Percentiles rank a stretch among this genome's conserved stretches.
phyloP scores from a whole-genome alignment of 2,797 vertebrate genomes.

The Macrochelys suwanniensis region DNA sequence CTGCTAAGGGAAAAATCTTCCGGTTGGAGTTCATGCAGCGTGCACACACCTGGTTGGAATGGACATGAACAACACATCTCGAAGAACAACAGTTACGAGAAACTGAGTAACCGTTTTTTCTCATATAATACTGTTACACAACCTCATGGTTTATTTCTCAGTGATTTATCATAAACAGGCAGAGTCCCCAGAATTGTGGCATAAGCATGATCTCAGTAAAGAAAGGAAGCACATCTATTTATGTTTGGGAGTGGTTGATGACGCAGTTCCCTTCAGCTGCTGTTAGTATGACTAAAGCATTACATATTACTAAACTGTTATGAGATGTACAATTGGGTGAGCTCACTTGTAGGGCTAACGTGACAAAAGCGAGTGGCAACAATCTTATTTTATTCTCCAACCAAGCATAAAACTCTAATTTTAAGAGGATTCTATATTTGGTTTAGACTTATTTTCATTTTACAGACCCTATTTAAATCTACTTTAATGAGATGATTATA shows the following conservation, averaged over 20 bases:
- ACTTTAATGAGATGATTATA: constrained; percentile 66
- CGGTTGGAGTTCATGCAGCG: too few species aligned
- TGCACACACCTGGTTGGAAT: too few species aligned
- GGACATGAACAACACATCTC: too few species aligned
- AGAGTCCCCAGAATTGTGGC: not conserved
- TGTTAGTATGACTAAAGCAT: constrained; percentile 19
- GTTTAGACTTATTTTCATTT: constrained; percentile 68
- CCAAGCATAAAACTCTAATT: constrained; percentile 60
- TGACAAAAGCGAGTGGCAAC: not conserved
- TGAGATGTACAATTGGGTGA: constrained; percentile 13
- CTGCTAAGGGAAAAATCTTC: too few species aligned
- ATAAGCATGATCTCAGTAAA: not conserved
- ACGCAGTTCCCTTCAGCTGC: not conserved
- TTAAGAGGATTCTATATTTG: constrained; percentile 64
- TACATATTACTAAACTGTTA: constrained; percentile 31
- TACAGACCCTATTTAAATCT: constrained; percentile 42
- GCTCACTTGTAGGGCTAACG: constrained; percentile 37
- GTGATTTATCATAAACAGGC: not conserved
- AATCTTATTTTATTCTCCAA: constrained; percentile 48
- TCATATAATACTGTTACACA: too few species aligned
- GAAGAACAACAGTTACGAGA: too few species aligned
- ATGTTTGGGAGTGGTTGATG: not conserved
- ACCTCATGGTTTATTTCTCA: not conserved
- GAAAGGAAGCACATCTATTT: not conserved
- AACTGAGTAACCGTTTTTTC: too few species aligned